Conservation (phyloP, 2,797 vertebrate genomes). For the Gorsachius magnificus region DNA sequence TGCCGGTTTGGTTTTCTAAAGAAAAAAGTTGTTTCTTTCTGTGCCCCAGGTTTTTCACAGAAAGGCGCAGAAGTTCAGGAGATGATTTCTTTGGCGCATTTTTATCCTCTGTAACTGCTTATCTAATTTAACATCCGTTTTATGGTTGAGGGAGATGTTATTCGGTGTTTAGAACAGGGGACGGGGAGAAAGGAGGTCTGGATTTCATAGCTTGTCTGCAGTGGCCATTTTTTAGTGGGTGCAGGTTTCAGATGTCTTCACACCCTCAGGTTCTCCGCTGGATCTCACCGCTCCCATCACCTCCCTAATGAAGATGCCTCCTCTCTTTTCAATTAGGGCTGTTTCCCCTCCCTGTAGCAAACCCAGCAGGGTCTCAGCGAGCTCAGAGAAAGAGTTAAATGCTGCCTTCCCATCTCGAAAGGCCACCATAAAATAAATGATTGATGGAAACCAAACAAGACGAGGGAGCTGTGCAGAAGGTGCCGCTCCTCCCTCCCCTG, state of each 20-base stretch:
- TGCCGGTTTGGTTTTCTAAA: neutral
- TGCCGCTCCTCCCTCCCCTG: neutral
- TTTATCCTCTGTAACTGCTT: neutral
- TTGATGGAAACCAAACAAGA: neutral
- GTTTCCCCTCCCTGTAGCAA: neutral
- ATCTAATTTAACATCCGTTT: neutral
- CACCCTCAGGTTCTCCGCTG: neutral
- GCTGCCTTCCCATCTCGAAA: accelerated
- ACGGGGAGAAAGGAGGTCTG: neutral
- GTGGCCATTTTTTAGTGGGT: neutral
- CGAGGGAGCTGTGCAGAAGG: neutral
- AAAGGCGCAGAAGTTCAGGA: neutral
- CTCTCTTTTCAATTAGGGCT: neutral
- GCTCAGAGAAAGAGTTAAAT: neutral
- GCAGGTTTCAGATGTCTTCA: neutral
- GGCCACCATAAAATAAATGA: neutral
- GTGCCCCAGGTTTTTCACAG: neutral
- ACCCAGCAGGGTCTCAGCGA: accelerated
- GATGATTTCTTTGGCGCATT: neutral
- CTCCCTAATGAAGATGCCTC: neutral
- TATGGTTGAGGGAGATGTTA: neutral
- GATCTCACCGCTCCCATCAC: neutral
- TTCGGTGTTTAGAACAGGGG: neutral
- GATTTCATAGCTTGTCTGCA: neutral
- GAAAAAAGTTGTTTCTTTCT: neutral